Percentiles rank a stretch among this genome's conserved stretches.
Conservation (phyloP, 1,140 invertebrate species). For the Pogonomyrmex californicus region DNA sequence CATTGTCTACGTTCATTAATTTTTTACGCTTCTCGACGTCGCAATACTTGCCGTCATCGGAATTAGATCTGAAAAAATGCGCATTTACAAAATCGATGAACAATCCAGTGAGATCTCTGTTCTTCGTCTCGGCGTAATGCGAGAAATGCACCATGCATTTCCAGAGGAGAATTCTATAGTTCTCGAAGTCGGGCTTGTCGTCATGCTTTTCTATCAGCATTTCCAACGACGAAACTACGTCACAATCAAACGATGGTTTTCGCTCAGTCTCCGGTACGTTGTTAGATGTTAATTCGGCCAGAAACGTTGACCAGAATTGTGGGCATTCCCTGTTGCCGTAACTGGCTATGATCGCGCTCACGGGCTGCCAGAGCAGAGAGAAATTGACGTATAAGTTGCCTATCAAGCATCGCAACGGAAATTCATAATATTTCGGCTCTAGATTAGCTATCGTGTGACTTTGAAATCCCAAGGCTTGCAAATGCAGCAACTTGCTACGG, state of each 20-base stretch:
- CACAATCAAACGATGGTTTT: slow-evolving; percentile 71
- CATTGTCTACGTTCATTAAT: slow-evolving; percentile 57
- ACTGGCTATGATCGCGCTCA: slow-evolving; percentile 90
- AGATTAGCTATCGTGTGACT: slow-evolving; percentile 88
- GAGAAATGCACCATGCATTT: slow-evolving; percentile 92
- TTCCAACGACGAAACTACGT: slow-evolving; percentile 75
- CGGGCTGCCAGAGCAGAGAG: slow-evolving; percentile 95
- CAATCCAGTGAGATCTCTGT: slow-evolving; percentile 92
- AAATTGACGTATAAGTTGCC: slow-evolving; percentile 96
- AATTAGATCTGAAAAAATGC: slow-evolving; percentile 86
- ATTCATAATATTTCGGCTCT: slow-evolving; percentile 88
- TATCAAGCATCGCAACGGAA: slow-evolving; percentile 92
- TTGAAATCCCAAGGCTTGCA: slow-evolving; percentile 91
- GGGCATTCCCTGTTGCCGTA: slow-evolving; percentile 90
- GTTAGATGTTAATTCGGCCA: slow-evolving; percentile 87
- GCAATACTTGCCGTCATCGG: slow-evolving; percentile 85
- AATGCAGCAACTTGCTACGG: slow-evolving; percentile 91
- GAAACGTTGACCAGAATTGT: slow-evolving; percentile 93
- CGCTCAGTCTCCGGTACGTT: slow-evolving; percentile 71
- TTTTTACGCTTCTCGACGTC: slow-evolving; percentile 84
- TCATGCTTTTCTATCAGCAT: slow-evolving; percentile 78
- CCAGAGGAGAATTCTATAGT: slow-evolving; percentile 94
- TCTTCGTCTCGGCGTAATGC: slow-evolving; percentile 92
- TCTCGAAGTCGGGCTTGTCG: slow-evolving; percentile 90
- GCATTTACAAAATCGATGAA: slow-evolving; percentile 93